These are phyloP conservation scores for Sebastes goodei DNA, from an alignment of 2,797 vertebrate species.

Conservation along the genomic window DNA sequence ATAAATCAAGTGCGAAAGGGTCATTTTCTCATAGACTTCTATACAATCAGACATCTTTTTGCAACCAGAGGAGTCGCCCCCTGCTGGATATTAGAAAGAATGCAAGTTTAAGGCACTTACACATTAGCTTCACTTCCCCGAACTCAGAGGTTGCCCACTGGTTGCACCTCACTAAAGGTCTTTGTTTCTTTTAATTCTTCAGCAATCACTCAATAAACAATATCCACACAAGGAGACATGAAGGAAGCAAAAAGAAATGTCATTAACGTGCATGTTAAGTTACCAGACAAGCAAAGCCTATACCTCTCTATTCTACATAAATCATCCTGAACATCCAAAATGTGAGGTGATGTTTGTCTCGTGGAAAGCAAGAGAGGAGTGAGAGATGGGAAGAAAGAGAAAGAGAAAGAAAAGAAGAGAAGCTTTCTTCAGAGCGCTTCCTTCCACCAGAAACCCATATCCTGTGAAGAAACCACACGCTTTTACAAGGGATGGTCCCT, in stretches of 20 bases:
- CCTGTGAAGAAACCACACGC: constrained; percentile 80
- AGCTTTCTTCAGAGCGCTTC: constrained; percentile 50
- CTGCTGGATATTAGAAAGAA: no score
- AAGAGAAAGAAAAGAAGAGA: constrained; percentile 28
- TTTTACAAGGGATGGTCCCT: constrained; percentile 80
- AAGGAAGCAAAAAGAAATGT: not conserved
- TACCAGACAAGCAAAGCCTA: not conserved
- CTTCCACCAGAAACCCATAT: constrained; percentile 80
- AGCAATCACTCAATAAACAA: not conserved
- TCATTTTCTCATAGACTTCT: no score
- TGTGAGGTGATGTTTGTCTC: constrained; percentile 8
- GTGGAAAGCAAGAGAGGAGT: constrained; percentile 40
- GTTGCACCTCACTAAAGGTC: not conserved
- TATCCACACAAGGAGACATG: not conserved
- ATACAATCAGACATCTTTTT: no score
- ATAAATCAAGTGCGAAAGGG: no score
- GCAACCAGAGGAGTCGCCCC: no score
- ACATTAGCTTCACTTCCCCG: no score
- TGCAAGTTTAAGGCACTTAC: no score
- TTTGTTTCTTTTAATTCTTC: not conserved
- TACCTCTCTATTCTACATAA: not conserved
- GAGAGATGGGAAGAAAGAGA: constrained; percentile 19
- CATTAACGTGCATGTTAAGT: not conserved
- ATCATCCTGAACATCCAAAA: constrained; percentile 15
- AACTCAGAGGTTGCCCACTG: no score